Base-by-base conservation (phyloP, 2,888 invertebrate species). In the Lepidocyrtinus sp. region DNA sequence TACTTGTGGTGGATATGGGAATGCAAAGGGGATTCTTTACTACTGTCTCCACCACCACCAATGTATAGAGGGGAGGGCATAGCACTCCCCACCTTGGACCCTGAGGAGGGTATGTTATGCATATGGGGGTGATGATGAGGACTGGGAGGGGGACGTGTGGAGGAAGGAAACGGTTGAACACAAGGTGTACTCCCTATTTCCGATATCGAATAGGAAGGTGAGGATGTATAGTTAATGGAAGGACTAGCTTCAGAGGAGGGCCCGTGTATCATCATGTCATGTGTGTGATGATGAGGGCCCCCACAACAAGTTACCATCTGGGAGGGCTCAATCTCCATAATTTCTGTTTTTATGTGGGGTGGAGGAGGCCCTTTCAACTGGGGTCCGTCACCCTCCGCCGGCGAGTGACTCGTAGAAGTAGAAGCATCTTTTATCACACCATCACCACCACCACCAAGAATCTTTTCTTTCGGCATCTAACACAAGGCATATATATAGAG, bases 391-490 rank as follows among this genome's bases (percentile, higher is more conserved):
- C 71, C 76, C 45, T 71, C 76, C 27, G 71, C 80, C 45, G 78
- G 80, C 36, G 80, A 80, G 70, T 55, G 70, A 65, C 69, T 73
- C 45, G 65, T 55, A 26, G 36, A 59, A 26, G 77, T 50, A 46
- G 72, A 67, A 65, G 46, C 65, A 22, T 71, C 78, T 65, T 75
- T 68, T 19, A 62, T 75, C 59, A 64, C 25, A 61, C 67, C 45
- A 82, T 69, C 81, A 72, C 82, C 83, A 71, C 78, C 72, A n/a
- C n/a, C n/a, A n/a, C n/a, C n/a, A n/a, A n/a, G n/a, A n/a, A 82
- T 84, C 77, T 80, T 83, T 71, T 86, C 86, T 85, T 86, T 86
- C 82, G 86, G 85, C 75, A 86, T 84, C 86, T 86, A 83, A 74
- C 21, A 68, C 26, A 69, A 46, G 64, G 77, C 55, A 55, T 55